These are phyloP conservation scores for Montipora capricornis DNA, from an alignment of 64 coral and sea anemone genomes.

Conservation along the genomic window DNA sequence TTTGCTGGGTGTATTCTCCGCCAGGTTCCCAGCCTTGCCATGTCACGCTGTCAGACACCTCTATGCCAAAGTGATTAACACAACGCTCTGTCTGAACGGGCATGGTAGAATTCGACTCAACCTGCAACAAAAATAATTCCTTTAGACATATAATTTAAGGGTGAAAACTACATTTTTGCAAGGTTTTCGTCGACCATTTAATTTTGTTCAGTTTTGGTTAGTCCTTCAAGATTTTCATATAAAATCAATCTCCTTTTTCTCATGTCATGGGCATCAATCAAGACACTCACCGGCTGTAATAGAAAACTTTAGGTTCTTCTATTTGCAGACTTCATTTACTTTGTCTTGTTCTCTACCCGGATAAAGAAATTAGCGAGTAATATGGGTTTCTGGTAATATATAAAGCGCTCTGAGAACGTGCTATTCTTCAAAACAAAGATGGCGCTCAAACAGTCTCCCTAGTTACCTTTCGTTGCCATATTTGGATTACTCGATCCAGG, in stretches of 20 bases:
- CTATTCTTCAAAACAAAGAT: slow-evolving; percentile 40
- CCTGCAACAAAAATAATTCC: background rate
- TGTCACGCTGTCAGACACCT: slow-evolving; percentile 86
- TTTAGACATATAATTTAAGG: background rate
- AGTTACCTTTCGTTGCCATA: slow-evolving; percentile 65
- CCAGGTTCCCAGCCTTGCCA: slow-evolving; percentile 99
- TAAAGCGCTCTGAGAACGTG: background rate
- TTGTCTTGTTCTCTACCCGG: background rate
- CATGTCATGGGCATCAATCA: background rate
- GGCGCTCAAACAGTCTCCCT: slow-evolving; percentile 61
- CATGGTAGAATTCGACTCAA: slow-evolving; percentile 18
- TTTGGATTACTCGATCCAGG: slow-evolving; percentile 53
- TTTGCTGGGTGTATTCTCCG: slow-evolving; percentile 97
- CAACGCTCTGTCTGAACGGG: slow-evolving; percentile 69
- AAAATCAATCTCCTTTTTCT: background rate
- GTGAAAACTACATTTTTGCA: no score
- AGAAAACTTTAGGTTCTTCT: background rate
- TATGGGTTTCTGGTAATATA: background rate
- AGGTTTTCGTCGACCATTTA: no score
- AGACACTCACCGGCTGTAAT: background rate
- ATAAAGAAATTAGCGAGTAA: slow-evolving; percentile 1
- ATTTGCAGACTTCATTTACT: background rate
- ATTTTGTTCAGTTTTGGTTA: no score
- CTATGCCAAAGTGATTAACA: slow-evolving; percentile 89
- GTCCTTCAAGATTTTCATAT: no score